Conservation (phyloP, 2,888 invertebrate species). For the Tenthredo amoena region DNA sequence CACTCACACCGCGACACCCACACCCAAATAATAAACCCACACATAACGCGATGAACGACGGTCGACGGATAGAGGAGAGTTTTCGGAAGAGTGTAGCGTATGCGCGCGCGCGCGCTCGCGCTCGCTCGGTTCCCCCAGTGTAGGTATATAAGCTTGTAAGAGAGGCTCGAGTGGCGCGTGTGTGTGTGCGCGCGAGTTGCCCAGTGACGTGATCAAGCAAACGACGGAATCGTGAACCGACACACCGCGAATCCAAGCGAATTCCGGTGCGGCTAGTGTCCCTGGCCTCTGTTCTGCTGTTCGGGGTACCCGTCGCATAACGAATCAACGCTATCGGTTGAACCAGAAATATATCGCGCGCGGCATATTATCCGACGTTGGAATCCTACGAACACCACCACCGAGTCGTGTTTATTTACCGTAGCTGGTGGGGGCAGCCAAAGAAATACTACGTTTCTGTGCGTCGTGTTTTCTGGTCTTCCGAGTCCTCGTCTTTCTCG, state of each 20-base stretch:
- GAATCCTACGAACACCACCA: conserved; percentile 18
- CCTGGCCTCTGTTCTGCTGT: conserved; percentile 37
- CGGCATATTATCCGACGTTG: background rate
- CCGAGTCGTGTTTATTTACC: conserved; percentile 46
- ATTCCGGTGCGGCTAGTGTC: conserved; percentile 51
- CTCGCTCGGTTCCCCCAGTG: conserved; percentile 33
- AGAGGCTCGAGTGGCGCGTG: conserved; percentile 61
- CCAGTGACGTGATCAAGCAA: conserved; percentile 52
- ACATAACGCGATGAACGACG: conserved; percentile 39
- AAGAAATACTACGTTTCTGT: conserved; percentile 47
- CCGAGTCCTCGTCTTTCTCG: background rate
- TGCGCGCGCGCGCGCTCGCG: conserved; percentile 48
- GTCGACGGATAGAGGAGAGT: conserved; percentile 52
- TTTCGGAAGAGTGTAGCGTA: conserved; percentile 57
- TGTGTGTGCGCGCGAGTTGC: conserved; percentile 57
- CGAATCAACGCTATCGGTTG: conserved; percentile 11
- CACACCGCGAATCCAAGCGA: conserved; percentile 51
- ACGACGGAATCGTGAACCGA: conserved; percentile 52
- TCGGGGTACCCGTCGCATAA: background rate
- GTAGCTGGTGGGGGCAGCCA: conserved; percentile 41
- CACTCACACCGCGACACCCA: conserved; percentile 30
- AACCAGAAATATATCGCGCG: conserved; percentile 17
- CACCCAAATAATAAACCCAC: conserved; percentile 41
- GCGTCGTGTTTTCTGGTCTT: conserved; percentile 37
- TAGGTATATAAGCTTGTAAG: conserved; percentile 31